Percentiles rank a stretch among this genome's conserved stretches.
phyloP scores from a whole-genome alignment of 2,797 vertebrate genomes.

The Etheostoma perlongum region DNA sequence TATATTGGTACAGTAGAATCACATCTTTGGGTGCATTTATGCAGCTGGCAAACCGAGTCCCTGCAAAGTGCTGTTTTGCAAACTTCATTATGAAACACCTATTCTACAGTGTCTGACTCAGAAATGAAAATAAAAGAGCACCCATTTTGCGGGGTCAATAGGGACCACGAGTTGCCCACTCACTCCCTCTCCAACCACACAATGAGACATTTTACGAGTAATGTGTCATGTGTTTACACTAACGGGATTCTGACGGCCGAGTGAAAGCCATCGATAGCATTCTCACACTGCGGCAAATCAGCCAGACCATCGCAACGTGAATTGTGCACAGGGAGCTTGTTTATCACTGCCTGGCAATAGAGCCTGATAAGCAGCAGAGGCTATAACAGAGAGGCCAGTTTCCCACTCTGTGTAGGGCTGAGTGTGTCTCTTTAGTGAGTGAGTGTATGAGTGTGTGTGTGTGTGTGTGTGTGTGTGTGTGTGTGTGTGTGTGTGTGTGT shows the following conservation, averaged over 20 bases:
- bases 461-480: too few species aligned
- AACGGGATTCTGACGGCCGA: constrained; percentile 62
- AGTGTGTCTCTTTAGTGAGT: constrained; percentile 17
- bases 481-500: constrained; percentile 20
- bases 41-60: constrained; percentile 59
- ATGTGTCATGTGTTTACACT: constrained; percentile 78
- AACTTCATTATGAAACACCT: constrained; percentile 75
- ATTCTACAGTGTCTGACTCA: constrained; percentile 67
- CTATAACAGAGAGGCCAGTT: constrained; percentile 64
- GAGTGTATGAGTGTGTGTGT: constrained; percentile 9
- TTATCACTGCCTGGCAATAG: constrained; percentile 68
- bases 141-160: constrained; percentile 64
- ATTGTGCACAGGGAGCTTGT: constrained; percentile 70
- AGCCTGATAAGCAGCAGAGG: constrained; percentile 79
- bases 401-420: constrained; percentile 44
- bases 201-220: constrained; percentile 78
- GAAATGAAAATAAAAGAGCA: constrained; percentile 66
- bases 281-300: constrained; percentile 69
- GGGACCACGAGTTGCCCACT: constrained; percentile 73
- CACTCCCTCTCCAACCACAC: constrained; percentile 71
- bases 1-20: constrained; percentile 53
- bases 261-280: constrained; percentile 72
- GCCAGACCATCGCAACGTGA: constrained; percentile 53
- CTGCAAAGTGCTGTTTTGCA: constrained; percentile 67
- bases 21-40: constrained; percentile 64